Evolutionary conservation across 2,888 invertebrate species (phyloP).

Genomic region (Pseudanteris insignis): DNA sequence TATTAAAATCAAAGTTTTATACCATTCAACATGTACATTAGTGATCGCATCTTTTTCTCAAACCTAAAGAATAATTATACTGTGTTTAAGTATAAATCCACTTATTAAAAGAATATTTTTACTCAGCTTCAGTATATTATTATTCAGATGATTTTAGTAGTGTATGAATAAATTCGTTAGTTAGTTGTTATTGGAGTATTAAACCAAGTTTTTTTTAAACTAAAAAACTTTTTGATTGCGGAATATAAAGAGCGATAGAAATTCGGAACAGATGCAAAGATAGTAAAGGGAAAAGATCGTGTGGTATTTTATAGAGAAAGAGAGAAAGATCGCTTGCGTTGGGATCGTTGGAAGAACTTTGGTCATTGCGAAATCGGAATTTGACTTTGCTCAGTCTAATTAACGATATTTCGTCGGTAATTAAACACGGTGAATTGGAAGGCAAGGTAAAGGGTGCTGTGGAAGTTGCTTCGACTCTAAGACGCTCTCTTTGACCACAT

Average conservation of each 20-base stretch:
- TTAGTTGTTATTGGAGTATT: no score
- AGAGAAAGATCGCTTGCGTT: constrained; percentile 47
- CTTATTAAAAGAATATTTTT: no score
- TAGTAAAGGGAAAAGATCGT: constrained; percentile 28
- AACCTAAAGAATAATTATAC: no score
- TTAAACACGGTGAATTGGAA: constrained; percentile 62
- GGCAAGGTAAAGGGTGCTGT: constrained; percentile 52
- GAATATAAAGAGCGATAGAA: constrained; percentile 28
- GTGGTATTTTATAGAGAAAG: constrained; percentile 47
- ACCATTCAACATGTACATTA: no score
- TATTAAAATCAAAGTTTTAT: no score
- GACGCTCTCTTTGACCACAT: constrained; percentile 57
- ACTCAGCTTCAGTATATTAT: no score
- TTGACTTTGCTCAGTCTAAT: constrained; percentile 53
- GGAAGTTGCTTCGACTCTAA: constrained; percentile 54
- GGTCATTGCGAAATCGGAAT: constrained; percentile 43
- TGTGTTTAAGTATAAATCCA: no score
- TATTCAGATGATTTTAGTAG: no score
- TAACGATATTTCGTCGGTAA: constrained; percentile 66
- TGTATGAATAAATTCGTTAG: no score
- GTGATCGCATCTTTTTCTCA: no score
- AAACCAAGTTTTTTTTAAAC: no score
- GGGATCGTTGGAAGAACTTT: constrained; percentile 47
- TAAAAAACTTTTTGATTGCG: constrained; percentile 15
- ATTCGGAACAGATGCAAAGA: constrained; percentile 28